Evolutionary conservation across 2,797 vertebrate genomes (phyloP).

Genomic region (Micropoecilia bifurca): DNA sequence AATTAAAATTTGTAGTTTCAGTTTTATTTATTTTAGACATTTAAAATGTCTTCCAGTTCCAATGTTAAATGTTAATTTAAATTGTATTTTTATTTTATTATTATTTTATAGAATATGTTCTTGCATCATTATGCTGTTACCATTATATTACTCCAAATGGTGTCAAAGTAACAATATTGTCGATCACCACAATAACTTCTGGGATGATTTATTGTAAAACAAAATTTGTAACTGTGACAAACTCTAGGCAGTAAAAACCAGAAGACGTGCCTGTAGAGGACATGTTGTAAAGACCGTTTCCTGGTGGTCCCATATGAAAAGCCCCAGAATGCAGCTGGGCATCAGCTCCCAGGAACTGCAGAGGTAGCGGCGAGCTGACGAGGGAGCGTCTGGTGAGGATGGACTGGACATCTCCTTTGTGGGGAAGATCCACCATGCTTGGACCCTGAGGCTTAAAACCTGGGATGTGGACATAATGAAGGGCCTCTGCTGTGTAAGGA

Average conservation of each 20-base stretch:
- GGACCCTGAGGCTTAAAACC: constrained; percentile 69
- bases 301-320: constrained; percentile 70
- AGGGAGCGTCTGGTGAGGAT: constrained; percentile 75
- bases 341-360: constrained; percentile 80
- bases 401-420: constrained; percentile 70
- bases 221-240: no score
- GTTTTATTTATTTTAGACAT: no score
- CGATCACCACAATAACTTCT: no score
- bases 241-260: neutral
- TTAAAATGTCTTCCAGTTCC: no score
- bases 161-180: no score
- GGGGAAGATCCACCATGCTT: constrained; percentile 62
- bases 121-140: no score
- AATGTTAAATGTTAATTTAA: no score
- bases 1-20: no score
- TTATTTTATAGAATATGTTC: no score
- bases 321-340: constrained; percentile 68
- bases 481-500: constrained; percentile 66
- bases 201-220: no score
- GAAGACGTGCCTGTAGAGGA: constrained; percentile 61
- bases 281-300: constrained; percentile 71
- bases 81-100: no score
- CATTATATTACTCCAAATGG: no score
- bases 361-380: constrained; percentile 77
- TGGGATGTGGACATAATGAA: constrained; percentile 67